Conservation (phyloP, 2,113 vertebrate species). For the Chascanopsetta lugubris region DNA sequence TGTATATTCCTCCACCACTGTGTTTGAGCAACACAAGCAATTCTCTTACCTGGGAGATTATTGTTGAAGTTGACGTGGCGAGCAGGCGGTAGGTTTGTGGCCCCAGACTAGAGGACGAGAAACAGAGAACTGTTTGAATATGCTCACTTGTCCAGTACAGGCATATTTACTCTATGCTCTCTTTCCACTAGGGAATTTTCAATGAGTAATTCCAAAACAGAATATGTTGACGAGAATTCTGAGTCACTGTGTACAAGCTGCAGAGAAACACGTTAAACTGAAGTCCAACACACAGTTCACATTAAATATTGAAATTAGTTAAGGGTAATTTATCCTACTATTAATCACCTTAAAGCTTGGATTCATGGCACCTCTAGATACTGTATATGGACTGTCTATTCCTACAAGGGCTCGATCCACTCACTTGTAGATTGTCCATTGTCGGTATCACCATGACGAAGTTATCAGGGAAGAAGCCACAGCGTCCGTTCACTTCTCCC, state of each 20-base stretch:
- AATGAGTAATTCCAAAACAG: conserved; percentile 58
- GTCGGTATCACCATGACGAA: conserved; percentile 85
- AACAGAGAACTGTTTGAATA: conserved; percentile 30
- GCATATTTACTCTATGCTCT: conserved; percentile 22
- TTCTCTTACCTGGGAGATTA: conserved; percentile 71
- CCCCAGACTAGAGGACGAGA: conserved; percentile 58
- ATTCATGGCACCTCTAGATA: conserved; percentile 9
- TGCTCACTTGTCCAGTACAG: conserved; percentile 14
- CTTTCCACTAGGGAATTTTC: conserved; percentile 66
- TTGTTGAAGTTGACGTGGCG: conserved; percentile 37
- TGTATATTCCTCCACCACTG: neutral
- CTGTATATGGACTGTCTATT: conserved; percentile 5
- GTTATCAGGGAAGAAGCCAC: conserved; percentile 90
- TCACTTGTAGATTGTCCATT: conserved; percentile 73
- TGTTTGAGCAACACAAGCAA: conserved; percentile 4
- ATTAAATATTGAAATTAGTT: too few species aligned
- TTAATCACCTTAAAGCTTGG: too few species aligned
- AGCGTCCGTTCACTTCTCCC: conserved; percentile 82
- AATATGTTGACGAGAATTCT: conserved; percentile 32
- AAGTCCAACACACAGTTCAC: too few species aligned
- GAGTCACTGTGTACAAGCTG: conserved; percentile 55
- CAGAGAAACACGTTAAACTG: neutral
- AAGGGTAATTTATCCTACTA: too few species aligned
- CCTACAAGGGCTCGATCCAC: conserved; percentile 39
- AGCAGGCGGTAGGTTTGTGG: conserved; percentile 59